A percentile compares a stretch with the other conserved stretches of the same genome.
Evolutionary conservation across 2,888 invertebrate species (phyloP).

Genomic region (Halocaridina rubra): DNA sequence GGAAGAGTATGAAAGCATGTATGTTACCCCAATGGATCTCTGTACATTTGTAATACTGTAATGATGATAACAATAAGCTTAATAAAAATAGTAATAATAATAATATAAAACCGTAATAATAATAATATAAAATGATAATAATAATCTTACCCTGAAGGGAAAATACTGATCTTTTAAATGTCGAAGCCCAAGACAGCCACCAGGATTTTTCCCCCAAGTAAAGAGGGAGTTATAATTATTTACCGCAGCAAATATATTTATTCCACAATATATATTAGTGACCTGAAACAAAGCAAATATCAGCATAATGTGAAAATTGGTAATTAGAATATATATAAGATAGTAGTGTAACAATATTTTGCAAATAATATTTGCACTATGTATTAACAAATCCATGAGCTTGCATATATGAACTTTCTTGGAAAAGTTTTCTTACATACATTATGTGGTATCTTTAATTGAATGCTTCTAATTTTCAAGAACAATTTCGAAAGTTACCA

Average conservation of each 20-base stretch:
- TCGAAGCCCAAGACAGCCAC: conserved; percentile 86
- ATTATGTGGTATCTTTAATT: no score
- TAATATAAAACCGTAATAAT: not conserved
- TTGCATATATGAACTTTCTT: no score
- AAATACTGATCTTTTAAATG: conserved; percentile 85
- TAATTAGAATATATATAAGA: no score
- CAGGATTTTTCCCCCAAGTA: conserved; percentile 91
- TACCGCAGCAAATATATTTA: conserved; percentile 83
- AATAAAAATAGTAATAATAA: not conserved
- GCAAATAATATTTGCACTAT: no score
- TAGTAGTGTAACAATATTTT: no score
- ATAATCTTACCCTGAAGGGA: conserved; percentile 78
- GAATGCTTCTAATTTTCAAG: no score
- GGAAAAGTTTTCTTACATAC: no score
- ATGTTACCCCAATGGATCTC: not conserved
- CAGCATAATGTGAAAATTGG: no score
- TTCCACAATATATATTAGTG: conserved; percentile 76
- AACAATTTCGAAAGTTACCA: no score
- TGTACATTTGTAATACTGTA: no score
- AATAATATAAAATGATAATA: not conserved
- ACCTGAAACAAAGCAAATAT: conserved; percentile 38
- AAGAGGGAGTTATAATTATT: conserved; percentile 87
- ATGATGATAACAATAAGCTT: not conserved
- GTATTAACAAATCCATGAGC: no score
- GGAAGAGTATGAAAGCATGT: not conserved